Percentiles rank a stretch among this genome's conserved stretches.
These are phyloP conservation scores for Atta texana DNA, from an alignment of 1,140 invertebrate genomes.

Conservation along the genomic window DNA sequence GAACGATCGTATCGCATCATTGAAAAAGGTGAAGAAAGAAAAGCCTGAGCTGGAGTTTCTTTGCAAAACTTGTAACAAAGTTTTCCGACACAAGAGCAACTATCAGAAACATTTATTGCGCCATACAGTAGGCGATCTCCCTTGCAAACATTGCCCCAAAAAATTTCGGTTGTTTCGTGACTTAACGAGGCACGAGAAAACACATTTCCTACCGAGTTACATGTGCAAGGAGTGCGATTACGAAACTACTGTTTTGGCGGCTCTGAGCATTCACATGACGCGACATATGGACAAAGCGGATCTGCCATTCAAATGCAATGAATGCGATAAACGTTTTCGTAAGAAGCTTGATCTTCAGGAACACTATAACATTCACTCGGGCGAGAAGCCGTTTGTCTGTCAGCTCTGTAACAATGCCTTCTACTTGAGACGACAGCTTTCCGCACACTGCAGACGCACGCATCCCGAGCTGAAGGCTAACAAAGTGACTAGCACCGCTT, in stretches of 20 bases:
- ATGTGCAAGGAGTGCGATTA: slow-evolving; percentile 85
- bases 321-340: slow-evolving; percentile 89
- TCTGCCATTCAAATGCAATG: slow-evolving; percentile 88
- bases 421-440: slow-evolving; percentile 81
- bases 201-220: slow-evolving; percentile 83
- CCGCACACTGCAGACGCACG: slow-evolving; percentile 81
- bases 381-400: slow-evolving; percentile 87
- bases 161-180: slow-evolving; percentile 83
- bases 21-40: slow-evolving; percentile 74
- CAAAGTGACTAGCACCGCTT: slow-evolving; percentile 83
- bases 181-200: slow-evolving; percentile 84
- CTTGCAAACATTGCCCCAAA: slow-evolving; percentile 84
- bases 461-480: slow-evolving; percentile 84
- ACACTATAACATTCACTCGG: slow-evolving; percentile 85
- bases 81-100: slow-evolving; percentile 83
- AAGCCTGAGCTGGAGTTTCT: slow-evolving; percentile 77
- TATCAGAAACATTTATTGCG: slow-evolving; percentile 82
- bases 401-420: slow-evolving; percentile 88
- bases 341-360: slow-evolving; percentile 84
- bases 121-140: slow-evolving; percentile 81
- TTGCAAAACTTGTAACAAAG: slow-evolving; percentile 83
- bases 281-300: slow-evolving; percentile 82
- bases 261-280: slow-evolving; percentile 82
- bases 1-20: background rate
- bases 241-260: slow-evolving; percentile 83